phyloP scores from a whole-genome alignment of 2,797 vertebrate species.

The Acropternis orthonyx region DNA sequence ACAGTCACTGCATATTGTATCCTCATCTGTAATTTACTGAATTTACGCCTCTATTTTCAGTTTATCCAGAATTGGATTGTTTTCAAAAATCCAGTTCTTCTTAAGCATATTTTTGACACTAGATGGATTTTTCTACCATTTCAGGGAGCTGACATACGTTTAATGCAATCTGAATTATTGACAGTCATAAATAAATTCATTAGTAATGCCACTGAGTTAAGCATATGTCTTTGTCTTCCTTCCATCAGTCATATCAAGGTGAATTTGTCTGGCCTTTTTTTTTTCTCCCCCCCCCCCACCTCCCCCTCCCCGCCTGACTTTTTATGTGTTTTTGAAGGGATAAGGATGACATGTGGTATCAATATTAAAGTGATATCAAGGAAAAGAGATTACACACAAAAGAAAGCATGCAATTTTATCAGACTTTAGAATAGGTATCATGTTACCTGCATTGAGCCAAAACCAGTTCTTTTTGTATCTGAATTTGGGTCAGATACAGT shows the following conservation, averaged over 20 bases:
- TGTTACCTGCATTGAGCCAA: not conserved
- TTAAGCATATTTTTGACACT: not conserved
- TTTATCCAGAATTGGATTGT: not conserved
- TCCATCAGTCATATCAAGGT: not conserved
- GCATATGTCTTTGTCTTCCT: not conserved
- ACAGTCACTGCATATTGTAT: not conserved
- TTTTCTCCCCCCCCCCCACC: too few species aligned
- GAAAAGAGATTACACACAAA: slow-evolving; percentile 4
- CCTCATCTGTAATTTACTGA: not conserved
- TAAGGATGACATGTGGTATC: slow-evolving; percentile 18
- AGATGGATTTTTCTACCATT: not conserved
- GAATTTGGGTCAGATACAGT: not conserved
- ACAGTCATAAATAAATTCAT: not conserved
- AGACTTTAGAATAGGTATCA: slow-evolving; percentile 11
- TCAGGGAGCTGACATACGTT: not conserved
- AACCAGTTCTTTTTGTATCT: not conserved
- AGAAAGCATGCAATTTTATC: not conserved
- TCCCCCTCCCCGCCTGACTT: not conserved
- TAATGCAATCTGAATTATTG: not conserved
- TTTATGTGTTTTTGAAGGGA: not conserved
- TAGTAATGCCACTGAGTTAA: not conserved
- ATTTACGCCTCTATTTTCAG: not conserved
- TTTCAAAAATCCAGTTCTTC: not conserved
- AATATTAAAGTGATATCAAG: slow-evolving; percentile 12
- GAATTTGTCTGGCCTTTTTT: not conserved